These are phyloP conservation scores for Pheucticus melanocephalus DNA, from an alignment of 2,113 vertebrate genomes.

Conservation along the genomic window DNA sequence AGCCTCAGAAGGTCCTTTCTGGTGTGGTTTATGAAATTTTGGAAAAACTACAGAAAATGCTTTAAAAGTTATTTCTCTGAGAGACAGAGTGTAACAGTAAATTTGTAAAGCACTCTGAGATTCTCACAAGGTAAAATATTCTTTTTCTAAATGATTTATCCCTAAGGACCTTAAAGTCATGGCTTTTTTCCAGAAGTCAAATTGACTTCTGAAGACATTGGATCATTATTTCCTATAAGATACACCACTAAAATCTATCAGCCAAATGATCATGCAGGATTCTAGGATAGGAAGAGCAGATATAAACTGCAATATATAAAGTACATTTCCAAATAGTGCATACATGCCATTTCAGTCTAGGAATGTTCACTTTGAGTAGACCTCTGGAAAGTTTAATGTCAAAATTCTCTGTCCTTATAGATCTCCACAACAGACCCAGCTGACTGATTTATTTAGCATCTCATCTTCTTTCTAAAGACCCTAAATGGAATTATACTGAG, in stretches of 20 bases:
- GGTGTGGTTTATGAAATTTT: background rate
- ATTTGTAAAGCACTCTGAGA: background rate
- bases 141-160: background rate
- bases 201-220: background rate
- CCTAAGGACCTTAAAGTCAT: background rate
- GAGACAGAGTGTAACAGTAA: background rate
- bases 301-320: background rate
- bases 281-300: background rate
- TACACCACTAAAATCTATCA: background rate
- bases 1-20: background rate
- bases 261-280: background rate
- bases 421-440: slow-evolving; percentile 6
- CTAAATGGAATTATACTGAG: slow-evolving; percentile 7
- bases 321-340: slow-evolving; percentile 16
- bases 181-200: background rate
- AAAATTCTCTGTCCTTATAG: background rate
- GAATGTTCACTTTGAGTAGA: slow-evolving; percentile 19
- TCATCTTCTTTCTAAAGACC: background rate
- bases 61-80: background rate
- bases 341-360: background rate
- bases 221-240: background rate
- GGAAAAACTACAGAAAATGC: background rate
- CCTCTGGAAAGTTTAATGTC: slow-evolving; percentile 32
- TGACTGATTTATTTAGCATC: slow-evolving; percentile 26
- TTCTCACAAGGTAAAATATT: background rate